Percentiles rank a stretch among this genome's conserved stretches.
Evolutionary conservation across 2,113 vertebrate species (phyloP).

Genomic region (Nesospiza acunhae): DNA sequence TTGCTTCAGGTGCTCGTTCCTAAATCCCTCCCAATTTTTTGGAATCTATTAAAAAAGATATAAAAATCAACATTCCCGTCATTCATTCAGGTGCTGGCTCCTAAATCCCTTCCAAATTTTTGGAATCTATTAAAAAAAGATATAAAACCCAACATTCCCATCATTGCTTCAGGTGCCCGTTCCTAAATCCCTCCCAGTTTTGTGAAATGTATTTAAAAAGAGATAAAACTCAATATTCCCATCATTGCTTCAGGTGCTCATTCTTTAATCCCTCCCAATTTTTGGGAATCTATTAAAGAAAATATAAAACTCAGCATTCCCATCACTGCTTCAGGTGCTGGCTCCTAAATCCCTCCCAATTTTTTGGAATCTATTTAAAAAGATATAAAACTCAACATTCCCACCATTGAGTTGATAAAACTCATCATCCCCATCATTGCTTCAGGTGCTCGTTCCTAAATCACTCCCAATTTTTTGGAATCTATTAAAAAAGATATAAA

Average conservation of each 20-base stretch:
- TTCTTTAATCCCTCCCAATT: background rate
- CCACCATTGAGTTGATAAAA: no score
- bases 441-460: background rate
- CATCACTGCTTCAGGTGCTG: background rate
- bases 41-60: background rate
- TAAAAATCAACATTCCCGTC: background rate
- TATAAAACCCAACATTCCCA: background rate
- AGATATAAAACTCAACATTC: no score
- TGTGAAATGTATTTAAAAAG: background rate
- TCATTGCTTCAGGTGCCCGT: background rate
- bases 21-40: background rate
- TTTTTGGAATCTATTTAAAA: background rate
- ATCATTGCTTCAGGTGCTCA: background rate
- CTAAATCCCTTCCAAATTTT: background rate
- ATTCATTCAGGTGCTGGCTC: background rate
- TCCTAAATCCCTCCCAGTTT: background rate
- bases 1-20: background rate
- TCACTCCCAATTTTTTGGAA: background rate
- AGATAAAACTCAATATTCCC: background rate
- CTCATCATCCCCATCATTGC: background rate
- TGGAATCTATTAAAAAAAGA: background rate
- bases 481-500: background rate
- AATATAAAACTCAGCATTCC: background rate
- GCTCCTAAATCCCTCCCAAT: background rate
- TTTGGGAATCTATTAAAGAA: background rate